These are phyloP conservation scores for Sebastes steindachneri DNA, from an alignment of 2,797 vertebrate genomes.

Conservation along the genomic window DNA sequence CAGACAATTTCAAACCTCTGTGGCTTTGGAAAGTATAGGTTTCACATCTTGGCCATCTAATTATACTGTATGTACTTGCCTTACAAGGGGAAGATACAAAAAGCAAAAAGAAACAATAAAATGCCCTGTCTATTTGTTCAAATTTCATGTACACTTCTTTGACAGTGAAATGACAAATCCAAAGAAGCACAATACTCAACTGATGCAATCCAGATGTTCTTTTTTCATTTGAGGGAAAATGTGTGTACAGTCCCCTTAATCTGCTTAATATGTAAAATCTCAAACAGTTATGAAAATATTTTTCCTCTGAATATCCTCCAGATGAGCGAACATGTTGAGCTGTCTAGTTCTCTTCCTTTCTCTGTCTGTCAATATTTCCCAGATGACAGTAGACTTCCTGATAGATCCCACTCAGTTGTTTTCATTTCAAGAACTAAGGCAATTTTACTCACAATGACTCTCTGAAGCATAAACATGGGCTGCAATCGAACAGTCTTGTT, in stretches of 20 bases:
- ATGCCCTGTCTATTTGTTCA: constrained; percentile 30
- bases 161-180: constrained; percentile 66
- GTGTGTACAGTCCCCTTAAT: constrained; percentile 72
- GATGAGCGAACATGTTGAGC: constrained; percentile 67
- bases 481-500: neutral
- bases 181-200: constrained; percentile 59
- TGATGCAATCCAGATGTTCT: constrained; percentile 79
- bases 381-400: constrained; percentile 59
- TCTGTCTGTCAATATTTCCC: constrained; percentile 61
- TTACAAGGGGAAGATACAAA: constrained; percentile 37
- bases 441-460: constrained; percentile 13
- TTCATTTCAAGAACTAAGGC: constrained; percentile 23
- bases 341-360: constrained; percentile 56
- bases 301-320: constrained; percentile 77
- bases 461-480: neutral
- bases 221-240: constrained; percentile 43
- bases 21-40: constrained; percentile 65
- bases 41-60: constrained; percentile 53
- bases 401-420: constrained; percentile 51
- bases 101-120: constrained; percentile 25
- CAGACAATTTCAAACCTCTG: constrained; percentile 57
- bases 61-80: constrained; percentile 52
- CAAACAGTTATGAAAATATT: constrained; percentile 83
- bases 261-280: constrained; percentile 79
- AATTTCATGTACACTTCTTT: constrained; percentile 20